Evolutionary conservation across 1,140 invertebrate species (phyloP).

Genomic region (Metopolophium dirhodum): DNA sequence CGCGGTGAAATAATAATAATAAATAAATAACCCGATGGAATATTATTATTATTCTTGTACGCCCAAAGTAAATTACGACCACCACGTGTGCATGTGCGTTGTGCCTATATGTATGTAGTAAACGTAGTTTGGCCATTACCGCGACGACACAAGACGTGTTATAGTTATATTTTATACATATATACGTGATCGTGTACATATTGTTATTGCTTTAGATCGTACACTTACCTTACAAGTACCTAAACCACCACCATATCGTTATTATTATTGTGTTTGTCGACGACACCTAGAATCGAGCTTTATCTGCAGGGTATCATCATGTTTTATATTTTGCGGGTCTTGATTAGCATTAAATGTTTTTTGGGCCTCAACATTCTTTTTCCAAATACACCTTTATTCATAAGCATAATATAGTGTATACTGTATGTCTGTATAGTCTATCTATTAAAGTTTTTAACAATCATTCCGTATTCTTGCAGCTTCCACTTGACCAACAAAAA

Average conservation of each 20-base stretch:
- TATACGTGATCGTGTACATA: background rate
- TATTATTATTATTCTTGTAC: conserved; percentile 40
- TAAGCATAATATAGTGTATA: too few relatives aligned
- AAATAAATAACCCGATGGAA: conserved; percentile 43
- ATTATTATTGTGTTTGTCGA: background rate
- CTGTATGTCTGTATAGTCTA: too few relatives aligned
- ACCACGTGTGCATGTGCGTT: background rate
- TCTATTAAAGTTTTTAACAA: too few relatives aligned
- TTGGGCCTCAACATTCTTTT: too few relatives aligned
- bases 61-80: conserved; percentile 48
- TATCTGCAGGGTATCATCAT: too few relatives aligned
- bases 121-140: conserved; percentile 49
- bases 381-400: too few relatives aligned
- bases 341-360: too few relatives aligned
- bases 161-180: background rate
- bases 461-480: too few relatives aligned
- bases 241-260: background rate
- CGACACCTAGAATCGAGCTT: background rate
- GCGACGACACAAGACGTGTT: background rate
- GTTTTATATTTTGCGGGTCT: too few relatives aligned
- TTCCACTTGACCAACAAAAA: too few relatives aligned
- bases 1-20: conserved; percentile 15
- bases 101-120: background rate
- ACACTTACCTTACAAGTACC: background rate
- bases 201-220: background rate